phyloP scores from a whole-genome alignment of 64 coral and sea anemone species.

The Dendronephthya gigantea region DNA sequence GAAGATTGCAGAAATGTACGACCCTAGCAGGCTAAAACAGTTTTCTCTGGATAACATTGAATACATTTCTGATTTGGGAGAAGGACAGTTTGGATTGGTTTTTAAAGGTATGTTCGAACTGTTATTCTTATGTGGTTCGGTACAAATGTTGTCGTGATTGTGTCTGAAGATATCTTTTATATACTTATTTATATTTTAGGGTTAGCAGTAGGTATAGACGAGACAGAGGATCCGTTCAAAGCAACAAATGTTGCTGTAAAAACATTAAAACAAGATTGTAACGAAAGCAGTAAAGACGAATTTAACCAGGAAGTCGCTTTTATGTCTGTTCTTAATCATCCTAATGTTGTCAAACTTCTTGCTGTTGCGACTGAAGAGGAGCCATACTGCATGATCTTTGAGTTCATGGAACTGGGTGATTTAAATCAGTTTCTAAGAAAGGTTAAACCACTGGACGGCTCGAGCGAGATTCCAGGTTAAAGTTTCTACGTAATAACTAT shows the following conservation, averaged over 20 bases:
- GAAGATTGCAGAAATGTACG: constrained; percentile 40
- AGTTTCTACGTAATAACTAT: not conserved
- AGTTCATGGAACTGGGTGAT: constrained; percentile 87
- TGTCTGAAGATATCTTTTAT: no score
- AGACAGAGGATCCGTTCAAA: constrained; percentile 53
- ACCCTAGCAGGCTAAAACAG: constrained; percentile 64
- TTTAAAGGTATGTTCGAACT: constrained; percentile 59
- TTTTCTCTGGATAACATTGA: constrained; percentile 67
- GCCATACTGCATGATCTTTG: constrained; percentile 90
- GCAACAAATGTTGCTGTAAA: constrained; percentile 67
- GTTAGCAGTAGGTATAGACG: constrained; percentile 50
- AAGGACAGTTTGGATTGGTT: constrained; percentile 94
- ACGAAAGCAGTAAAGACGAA: constrained; percentile 63
- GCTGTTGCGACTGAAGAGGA: constrained; percentile 90
- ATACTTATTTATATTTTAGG: no score
- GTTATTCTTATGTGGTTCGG: no score
- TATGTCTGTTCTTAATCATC: constrained; percentile 75
- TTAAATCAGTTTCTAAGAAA: constrained; percentile 78
- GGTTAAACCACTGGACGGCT: constrained; percentile 31
- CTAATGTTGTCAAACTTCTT: constrained; percentile 65
- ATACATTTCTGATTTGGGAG: constrained; percentile 81
- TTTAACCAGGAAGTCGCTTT: constrained; percentile 70
- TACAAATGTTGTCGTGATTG: no score
- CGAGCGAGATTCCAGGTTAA: not conserved
- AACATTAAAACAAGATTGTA: constrained; percentile 75